Evolutionary conservation across 2,888 invertebrate genomes (phyloP).

Genomic region (Drosophila neotestacea): DNA sequence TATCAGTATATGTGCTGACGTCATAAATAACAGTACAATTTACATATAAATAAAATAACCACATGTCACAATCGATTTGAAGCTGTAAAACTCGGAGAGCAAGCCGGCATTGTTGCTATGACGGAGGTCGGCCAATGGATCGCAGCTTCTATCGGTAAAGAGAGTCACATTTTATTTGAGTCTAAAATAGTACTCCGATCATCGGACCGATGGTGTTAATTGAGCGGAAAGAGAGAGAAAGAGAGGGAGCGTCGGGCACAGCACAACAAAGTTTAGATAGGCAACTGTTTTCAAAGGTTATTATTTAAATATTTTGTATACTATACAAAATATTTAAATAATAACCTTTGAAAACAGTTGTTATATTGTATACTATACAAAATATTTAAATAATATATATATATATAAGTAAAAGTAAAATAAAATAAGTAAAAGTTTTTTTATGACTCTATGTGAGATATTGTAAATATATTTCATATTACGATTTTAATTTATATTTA

Average conservation of each 20-base stretch:
- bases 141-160: conserved; percentile 7
- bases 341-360: neutral
- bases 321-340: neutral
- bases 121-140: conserved; percentile 20
- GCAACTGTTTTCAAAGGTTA: neutral
- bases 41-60: conserved; percentile 20
- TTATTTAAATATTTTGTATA: neutral
- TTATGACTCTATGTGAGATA: too few species aligned
- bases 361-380: too few species aligned
- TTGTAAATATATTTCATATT: too few species aligned
- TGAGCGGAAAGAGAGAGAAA: conserved; percentile 21
- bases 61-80: conserved; percentile 23
- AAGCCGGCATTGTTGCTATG: conserved; percentile 39
- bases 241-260: conserved; percentile 16
- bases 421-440: too few species aligned
- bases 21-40: conserved; percentile 65
- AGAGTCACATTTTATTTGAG: conserved; percentile 16
- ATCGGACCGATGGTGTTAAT: conserved; percentile 2
- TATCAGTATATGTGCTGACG: conserved; percentile 57
- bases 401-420: too few species aligned
- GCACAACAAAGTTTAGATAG: conserved; percentile 2
- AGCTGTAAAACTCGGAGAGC: conserved; percentile 29
- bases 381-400: too few species aligned
- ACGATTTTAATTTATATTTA: too few species aligned
- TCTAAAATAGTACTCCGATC: neutral